Conservation (phyloP, 1,140 invertebrate species). For the Penaeus chinensis region DNA sequence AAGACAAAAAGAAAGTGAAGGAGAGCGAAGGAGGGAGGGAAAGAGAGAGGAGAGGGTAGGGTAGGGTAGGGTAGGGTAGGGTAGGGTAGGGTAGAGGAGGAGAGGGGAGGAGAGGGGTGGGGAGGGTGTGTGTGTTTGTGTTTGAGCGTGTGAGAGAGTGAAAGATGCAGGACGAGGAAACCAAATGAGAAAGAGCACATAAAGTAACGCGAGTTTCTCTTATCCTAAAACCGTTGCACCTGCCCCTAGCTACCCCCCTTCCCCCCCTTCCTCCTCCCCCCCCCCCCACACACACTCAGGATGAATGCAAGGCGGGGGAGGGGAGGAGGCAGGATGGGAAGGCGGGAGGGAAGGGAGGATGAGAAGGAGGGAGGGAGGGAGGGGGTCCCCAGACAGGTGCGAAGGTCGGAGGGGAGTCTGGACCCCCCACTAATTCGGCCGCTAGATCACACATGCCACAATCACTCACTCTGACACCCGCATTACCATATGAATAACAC, state of each 20-base stretch:
- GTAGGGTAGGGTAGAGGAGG: too few species aligned
- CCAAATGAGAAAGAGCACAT: too few species aligned
- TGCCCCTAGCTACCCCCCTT: background rate
- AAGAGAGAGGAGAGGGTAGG: too few species aligned
- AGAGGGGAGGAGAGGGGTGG: too few species aligned
- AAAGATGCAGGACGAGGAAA: too few species aligned
- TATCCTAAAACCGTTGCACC: background rate
- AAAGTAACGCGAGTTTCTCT: background rate
- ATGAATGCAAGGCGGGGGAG: background rate
- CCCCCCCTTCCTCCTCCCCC: background rate
- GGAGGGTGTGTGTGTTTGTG: background rate
- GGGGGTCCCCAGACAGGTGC: background rate
- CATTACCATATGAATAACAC: slow-evolving; percentile 26
- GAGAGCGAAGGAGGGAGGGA: background rate
- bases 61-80: too few species aligned
- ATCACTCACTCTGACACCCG: slow-evolving; percentile 11
- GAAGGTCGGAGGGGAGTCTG: background rate
- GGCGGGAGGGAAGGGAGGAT: background rate
- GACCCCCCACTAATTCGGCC: background rate
- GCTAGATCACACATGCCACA: slow-evolving; percentile 2
- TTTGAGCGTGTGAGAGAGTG: too few species aligned
- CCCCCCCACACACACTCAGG: background rate
- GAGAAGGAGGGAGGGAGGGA: background rate
- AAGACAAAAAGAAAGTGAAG: background rate
- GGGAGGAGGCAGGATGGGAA: too few species aligned